Evolutionary conservation across 2,113 vertebrate species (phyloP), one percentile per base, ranked within the genome.

Genomic region (Sigmodon hispidus): DNA sequence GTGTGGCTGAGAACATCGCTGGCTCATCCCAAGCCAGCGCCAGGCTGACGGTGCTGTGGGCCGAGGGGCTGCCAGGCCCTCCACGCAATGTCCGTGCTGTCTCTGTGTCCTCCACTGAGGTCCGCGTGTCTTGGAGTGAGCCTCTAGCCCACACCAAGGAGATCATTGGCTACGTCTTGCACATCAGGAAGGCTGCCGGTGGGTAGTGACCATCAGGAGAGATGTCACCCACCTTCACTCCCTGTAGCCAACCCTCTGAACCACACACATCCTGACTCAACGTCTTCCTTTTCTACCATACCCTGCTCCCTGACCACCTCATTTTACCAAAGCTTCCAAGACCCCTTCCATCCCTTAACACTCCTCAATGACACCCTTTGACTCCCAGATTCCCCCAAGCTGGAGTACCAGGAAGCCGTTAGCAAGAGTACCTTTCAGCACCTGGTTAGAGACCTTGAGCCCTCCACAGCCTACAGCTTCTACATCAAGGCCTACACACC

Each of bases 401-500:
- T 99, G 99, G 99, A 99, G 96, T 99, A 99, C 36, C 99, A 99
- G 98, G 99, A 99, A 97, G 99, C 99, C 0, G 99, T 99, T 89
- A 99, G 99, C 98, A 99, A 99, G 98, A 99, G 98, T 97, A 99
- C 99, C 4, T 98, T 99, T 84, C 99, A 99, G 98, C 99, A 99
- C 97, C 98, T 99, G 26, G 99, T 99, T 96, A 98, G 98, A 50
- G 99, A 99, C 97, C 98, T 99, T 70, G 99, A 99, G 97, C 99
- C 99, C 67, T 99, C 99, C 8, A 99, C 99, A 2, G 99, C 98
- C 97, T 99, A 99, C 96, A 99, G 98, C 96, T 99, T 99, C 98
- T 99, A 99, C 26, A 99, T 99, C 90, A 99, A 99, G 98, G 99
- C 99, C 91, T 99, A 99, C 97, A 99, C 99, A 0, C 99, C 99